phyloP scores from a whole-genome alignment of 2,113 vertebrate genomes.

The Larimichthys crocea region DNA sequence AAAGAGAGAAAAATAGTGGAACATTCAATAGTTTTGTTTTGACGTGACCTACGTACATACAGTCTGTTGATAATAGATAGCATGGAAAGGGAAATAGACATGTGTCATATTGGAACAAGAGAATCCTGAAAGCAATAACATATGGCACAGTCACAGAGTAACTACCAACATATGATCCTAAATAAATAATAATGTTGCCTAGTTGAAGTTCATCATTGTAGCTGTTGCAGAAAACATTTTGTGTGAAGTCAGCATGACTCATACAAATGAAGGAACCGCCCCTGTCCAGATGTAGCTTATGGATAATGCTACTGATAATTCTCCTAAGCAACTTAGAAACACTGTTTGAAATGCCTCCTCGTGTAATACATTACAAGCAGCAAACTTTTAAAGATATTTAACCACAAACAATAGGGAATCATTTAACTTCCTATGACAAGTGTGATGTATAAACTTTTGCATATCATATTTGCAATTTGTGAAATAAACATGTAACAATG shows the following conservation, averaged over 20 bases:
- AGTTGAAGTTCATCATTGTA: not conserved
- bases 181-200: not conserved
- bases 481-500: not conserved
- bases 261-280: slow-evolving; percentile 17
- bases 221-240: not conserved
- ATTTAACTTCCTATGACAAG: not conserved
- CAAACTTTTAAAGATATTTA: not conserved
- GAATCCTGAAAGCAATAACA: not conserved
- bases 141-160: not conserved
- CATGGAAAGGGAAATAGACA: not conserved
- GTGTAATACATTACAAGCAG: not conserved
- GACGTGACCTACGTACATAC: not conserved
- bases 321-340: not conserved
- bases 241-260: slow-evolving; percentile 23
- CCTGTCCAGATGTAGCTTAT: slow-evolving; percentile 44
- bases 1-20: not conserved
- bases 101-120: not conserved
- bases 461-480: not conserved
- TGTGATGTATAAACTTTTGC: not conserved
- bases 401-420: not conserved
- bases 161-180: not conserved
- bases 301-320: slow-evolving; percentile 14
- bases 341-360: not conserved
- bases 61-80: slow-evolving; percentile 11
- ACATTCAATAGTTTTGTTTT: slow-evolving; percentile 34